Conservation (phyloP, 35 echinoderm and acorn worm species). For the Apostichopus californicus region DNA sequence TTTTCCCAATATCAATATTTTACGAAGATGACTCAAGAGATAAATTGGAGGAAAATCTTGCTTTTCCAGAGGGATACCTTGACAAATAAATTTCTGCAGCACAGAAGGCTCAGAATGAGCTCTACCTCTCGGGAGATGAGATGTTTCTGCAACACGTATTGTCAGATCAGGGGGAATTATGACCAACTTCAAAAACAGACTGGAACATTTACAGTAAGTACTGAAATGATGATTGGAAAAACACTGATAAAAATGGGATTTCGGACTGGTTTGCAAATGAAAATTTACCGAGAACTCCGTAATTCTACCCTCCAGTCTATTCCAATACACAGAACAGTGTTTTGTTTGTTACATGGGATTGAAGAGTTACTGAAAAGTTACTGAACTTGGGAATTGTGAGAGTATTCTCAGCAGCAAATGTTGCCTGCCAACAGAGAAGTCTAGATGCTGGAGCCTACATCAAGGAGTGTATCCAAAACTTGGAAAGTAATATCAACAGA, state of each 20-base stretch:
- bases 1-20: no score
- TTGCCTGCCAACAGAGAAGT: conserved; percentile 7
- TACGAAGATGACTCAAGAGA: no score
- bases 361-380: conserved; percentile 24
- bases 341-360: not conserved
- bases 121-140: not conserved
- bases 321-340: not conserved
- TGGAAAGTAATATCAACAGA: not conserved
- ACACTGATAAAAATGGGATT: not conserved
- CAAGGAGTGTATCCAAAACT: not conserved
- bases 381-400: not conserved
- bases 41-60: no score
- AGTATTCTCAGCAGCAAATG: not conserved
- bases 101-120: not conserved
- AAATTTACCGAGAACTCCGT: not conserved
- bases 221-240: not conserved
- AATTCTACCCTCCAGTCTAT: not conserved
- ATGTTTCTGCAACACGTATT: conserved; percentile 13
- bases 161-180: not conserved
- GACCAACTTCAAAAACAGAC: not conserved
- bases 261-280: not conserved
- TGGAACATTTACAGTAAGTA: conserved; percentile 2
- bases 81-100: not conserved
- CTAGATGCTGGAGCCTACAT: not conserved
- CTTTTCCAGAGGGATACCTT: not conserved